Base-by-base conservation (phyloP, 2,113 vertebrate species). In the Scomber japonicus region DNA sequence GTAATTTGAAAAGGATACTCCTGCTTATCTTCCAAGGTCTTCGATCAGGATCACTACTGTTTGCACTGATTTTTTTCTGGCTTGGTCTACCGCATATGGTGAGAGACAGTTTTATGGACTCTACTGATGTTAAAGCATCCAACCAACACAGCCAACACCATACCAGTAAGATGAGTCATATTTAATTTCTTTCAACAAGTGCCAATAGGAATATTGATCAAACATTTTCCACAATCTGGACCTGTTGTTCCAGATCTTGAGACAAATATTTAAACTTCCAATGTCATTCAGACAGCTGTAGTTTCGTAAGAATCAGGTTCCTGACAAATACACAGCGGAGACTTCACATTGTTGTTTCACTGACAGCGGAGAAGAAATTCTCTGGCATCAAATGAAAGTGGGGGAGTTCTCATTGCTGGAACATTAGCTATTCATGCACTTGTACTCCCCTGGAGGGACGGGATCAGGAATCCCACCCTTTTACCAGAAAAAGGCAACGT, bases 331-430 rank as follows among this genome's bases (percentile, higher is more conserved):
- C 64, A 50, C 71, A 55, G 35, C 10, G 9, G 12, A 49, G 14
- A 35, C 40, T 71, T 80, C 12, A 72, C 68, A 78, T 64, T 84
- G 60, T 76, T 85, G 45, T 75, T 80, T 65, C 54, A 71, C 63
- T 70, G 60, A 80, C 75, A 54, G 64, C 6, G 50, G 63, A 59
- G 77, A 69, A 49, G 72, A 82, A 81, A 81, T 84, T 82, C 70
- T 78, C 84, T 92, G 92, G 90, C 90, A 75, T 69, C 24, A 62
- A 84, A 90, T 90, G 63, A 93, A 93, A 93, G 92, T 5, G n/a
- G 60, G 48, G 50, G 63, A 74, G 69, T 46, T 80, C 65, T 78
- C 24, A 4, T 61, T 84, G 82, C 21, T 45, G 31, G 78, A 84
- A 85, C 82, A 90, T 90, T 88, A 85, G 72, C 78, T 76, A 89